Conservation (phyloP, 2,797 vertebrate species). For the Liparis tanakae region DNA sequence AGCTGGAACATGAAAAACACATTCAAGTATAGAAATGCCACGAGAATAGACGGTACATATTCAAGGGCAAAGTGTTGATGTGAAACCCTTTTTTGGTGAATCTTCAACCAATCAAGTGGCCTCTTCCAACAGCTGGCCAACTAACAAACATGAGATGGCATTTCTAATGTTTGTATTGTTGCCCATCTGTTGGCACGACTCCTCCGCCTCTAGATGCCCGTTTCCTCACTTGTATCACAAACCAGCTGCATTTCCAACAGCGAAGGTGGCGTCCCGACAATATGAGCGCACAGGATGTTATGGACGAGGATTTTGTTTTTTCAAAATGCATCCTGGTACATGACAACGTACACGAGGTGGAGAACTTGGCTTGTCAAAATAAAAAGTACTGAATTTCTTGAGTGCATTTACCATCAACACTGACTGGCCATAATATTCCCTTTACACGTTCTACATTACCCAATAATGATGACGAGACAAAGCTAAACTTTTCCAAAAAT, state of each 20-base stretch:
- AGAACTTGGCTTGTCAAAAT: too few relatives aligned
- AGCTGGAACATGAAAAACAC: neutral
- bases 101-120: neutral
- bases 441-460: neutral
- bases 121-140: neutral
- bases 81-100: neutral
- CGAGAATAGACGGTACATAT: neutral
- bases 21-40: neutral
- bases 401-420: too few relatives aligned
- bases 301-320: too few relatives aligned
- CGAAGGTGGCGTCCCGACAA: too few relatives aligned
- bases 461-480: neutral
- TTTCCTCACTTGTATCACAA: too few relatives aligned
- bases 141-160: neutral
- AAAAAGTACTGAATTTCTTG: too few relatives aligned
- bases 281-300: too few relatives aligned
- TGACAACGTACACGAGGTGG: too few relatives aligned
- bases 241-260: too few relatives aligned
- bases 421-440: too few relatives aligned
- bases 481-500: neutral
- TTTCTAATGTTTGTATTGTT: neutral
- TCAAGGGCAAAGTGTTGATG: neutral
- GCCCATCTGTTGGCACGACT: neutral
- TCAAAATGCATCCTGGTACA: too few relatives aligned
- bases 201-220: too few relatives aligned